These are phyloP conservation scores for Lepidurus packardi DNA, from an alignment of 1,140 invertebrate species.

Conservation along the genomic window DNA sequence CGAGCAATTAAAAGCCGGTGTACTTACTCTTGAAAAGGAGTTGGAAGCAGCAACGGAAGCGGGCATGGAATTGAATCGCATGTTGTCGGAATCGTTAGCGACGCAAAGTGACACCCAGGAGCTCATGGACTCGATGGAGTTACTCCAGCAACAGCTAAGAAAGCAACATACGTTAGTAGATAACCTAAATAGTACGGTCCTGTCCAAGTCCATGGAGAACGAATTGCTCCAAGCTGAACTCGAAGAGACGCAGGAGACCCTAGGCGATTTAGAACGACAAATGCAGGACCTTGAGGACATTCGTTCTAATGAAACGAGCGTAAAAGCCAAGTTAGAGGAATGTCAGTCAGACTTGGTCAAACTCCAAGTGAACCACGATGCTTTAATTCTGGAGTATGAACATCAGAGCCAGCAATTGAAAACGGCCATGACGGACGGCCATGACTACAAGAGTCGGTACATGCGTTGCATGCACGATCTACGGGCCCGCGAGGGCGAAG, in stretches of 20 bases:
- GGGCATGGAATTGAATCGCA: constrained; percentile 45
- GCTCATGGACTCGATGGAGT: constrained; percentile 44
- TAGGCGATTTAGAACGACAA: constrained; percentile 17
- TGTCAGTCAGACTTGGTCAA: background rate
- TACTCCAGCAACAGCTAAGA: constrained; percentile 44
- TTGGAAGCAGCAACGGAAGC: constrained; percentile 46
- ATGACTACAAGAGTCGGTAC: background rate
- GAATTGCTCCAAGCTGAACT: constrained; percentile 15
- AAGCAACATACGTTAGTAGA: constrained; percentile 41
- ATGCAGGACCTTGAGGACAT: background rate
- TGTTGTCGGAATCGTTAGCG: constrained; percentile 57
- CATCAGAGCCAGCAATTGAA: constrained; percentile 25
- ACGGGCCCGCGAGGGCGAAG: constrained; percentile 16
- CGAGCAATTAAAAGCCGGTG: constrained; percentile 44
- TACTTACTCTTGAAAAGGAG: constrained; percentile 44
- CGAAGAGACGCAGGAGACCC: constrained; percentile 25
- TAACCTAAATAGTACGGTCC: constrained; percentile 22
- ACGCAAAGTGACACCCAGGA: constrained; percentile 45
- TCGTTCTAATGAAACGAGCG: constrained; percentile 17
- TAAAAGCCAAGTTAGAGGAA: background rate
- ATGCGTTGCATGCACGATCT: background rate
- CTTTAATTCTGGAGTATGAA: background rate
- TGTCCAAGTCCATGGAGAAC: constrained; percentile 28
- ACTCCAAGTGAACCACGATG: background rate
- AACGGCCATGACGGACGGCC: background rate